Conservation (phyloP, 1,140 invertebrate species). For the Drosophila carrolli region DNA sequence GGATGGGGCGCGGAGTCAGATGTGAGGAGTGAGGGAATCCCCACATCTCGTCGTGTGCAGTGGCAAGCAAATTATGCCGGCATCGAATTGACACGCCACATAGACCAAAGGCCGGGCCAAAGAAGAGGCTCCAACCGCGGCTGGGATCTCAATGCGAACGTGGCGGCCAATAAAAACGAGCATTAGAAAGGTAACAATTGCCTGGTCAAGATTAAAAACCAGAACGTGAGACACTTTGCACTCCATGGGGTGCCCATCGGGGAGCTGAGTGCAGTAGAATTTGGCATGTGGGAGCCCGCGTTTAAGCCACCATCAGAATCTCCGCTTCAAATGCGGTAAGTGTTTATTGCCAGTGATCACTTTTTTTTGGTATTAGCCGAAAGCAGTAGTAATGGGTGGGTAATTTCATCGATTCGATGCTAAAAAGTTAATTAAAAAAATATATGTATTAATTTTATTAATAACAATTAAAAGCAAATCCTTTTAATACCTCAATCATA, state of each 20-base stretch:
- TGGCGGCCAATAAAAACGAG: constrained; percentile 75
- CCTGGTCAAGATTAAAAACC: constrained; percentile 76
- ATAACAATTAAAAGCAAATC: not conserved
- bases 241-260: constrained; percentile 29
- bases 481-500: no score
- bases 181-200: constrained; percentile 81
- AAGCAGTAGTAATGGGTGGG: constrained; percentile 7
- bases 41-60: constrained; percentile 53
- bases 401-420: not conserved
- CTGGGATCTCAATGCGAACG: constrained; percentile 44
- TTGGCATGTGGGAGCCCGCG: constrained; percentile 16
- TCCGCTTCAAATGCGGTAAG: constrained; percentile 10
- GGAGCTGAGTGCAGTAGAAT: not conserved
- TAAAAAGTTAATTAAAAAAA: not conserved
- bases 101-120: constrained; percentile 26
- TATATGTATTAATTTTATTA: not conserved
- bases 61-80: constrained; percentile 79
- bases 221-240: constrained; percentile 78
- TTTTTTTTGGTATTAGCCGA: constrained; percentile 9
- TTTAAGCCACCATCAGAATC: constrained; percentile 12
- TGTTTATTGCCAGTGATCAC: constrained; percentile 5
- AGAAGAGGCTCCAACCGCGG: constrained; percentile 28
- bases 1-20: no score
- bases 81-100: constrained; percentile 63
- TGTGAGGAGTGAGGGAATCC: constrained; percentile 13